phyloP scores from a whole-genome alignment of 2,797 vertebrate genomes.

The Amphiprion clarkii region DNA sequence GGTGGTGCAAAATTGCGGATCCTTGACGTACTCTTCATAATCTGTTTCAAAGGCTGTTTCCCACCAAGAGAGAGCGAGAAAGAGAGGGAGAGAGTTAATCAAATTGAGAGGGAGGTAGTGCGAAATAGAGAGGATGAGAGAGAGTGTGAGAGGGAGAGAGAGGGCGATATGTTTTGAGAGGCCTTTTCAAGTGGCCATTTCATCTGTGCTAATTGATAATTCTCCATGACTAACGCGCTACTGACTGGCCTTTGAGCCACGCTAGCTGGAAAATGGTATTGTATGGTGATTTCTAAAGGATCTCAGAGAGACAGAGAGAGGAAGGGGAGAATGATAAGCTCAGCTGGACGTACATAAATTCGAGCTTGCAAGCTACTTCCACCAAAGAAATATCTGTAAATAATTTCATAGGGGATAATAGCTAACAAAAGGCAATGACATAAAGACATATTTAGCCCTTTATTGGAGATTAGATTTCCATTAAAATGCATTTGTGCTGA shows the following conservation, averaged over 20 bases:
- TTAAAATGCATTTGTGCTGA: not conserved
- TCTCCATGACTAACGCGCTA: conserved; percentile 75
- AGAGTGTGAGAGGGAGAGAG: conserved; percentile 50
- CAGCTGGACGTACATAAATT: conserved; percentile 51
- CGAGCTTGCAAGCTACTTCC: conserved; percentile 45
- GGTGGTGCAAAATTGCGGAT: conserved; percentile 55
- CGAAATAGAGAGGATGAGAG: conserved; percentile 55
- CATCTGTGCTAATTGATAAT: conserved; percentile 85
- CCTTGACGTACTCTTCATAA: conserved; percentile 52
- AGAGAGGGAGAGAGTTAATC: conserved; percentile 53
- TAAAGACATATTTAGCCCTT: conserved; percentile 7
- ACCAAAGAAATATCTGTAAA: conserved; percentile 48
- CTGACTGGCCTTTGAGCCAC: conserved; percentile 77
- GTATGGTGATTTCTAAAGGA: conserved; percentile 76
- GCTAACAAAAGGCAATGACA: conserved; percentile 18
- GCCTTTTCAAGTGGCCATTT: conserved; percentile 83
- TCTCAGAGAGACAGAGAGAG: conserved; percentile 51
- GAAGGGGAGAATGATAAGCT: conserved; percentile 52
- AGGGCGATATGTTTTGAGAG: conserved; percentile 73
- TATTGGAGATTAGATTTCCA: conserved; percentile 12
- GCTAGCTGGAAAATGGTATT: conserved; percentile 71
- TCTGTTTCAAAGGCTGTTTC: conserved; percentile 56
- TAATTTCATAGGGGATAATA: conserved; percentile 42
- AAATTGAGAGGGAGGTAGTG: conserved; percentile 66
- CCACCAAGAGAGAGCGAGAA: conserved; percentile 31